Evolutionary conservation across 2,888 invertebrate species (phyloP).

Genomic region (Apotomis betuletana): DNA sequence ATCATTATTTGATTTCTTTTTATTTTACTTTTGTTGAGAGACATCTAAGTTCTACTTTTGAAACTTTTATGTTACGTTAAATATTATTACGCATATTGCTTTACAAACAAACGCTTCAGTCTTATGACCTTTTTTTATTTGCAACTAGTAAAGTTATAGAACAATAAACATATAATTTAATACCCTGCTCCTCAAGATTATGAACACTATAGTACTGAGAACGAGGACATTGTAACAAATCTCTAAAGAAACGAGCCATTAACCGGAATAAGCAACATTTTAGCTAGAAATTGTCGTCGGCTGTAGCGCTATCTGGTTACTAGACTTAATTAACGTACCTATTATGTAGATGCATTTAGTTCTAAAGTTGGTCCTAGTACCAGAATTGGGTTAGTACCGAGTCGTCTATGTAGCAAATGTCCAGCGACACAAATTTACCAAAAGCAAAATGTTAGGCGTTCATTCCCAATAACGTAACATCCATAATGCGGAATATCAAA

Average conservation of each 20-base stretch:
- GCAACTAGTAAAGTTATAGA: not conserved
- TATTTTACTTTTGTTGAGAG: no score
- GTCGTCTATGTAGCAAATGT: no score
- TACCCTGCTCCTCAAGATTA: not conserved
- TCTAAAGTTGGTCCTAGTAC: conserved; percentile 19
- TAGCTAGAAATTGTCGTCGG: conserved; percentile 23
- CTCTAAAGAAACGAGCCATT: conserved; percentile 1
- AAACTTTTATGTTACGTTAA: no score
- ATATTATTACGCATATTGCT: no score
- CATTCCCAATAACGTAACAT: no score
- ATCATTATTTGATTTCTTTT: no score
- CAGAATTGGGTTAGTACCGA: not conserved
- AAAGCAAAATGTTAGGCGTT: no score
- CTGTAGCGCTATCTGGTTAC: conserved; percentile 26
- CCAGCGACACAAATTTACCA: no score
- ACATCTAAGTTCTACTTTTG: no score
- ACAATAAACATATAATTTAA: not conserved
- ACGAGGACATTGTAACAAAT: conserved; percentile 8
- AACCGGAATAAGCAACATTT: conserved; percentile 7
- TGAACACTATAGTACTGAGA: not conserved
- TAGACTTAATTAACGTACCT: conserved; percentile 17
- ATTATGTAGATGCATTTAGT: conserved; percentile 30
- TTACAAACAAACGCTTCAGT: no score
- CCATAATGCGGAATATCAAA: no score
- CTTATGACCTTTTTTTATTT: no score